Conservation (phyloP, 2,113 vertebrate species). For the Hydropotes inermis region DNA sequence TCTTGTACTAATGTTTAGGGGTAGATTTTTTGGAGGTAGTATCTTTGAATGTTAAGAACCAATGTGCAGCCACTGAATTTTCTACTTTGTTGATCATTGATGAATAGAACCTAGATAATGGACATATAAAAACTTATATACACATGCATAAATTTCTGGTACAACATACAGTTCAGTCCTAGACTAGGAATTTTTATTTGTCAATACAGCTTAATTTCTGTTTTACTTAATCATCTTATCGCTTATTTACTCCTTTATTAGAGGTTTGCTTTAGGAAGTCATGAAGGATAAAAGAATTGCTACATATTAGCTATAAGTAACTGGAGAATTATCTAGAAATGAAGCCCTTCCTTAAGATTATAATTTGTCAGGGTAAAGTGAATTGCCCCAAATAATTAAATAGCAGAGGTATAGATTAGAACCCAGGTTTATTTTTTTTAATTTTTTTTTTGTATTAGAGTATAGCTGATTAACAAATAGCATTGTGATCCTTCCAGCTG, state of each 20-base stretch:
- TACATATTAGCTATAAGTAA: neutral
- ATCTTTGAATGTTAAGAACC: neutral
- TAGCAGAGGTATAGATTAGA: neutral
- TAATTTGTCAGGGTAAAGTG: neutral
- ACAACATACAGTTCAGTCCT: neutral
- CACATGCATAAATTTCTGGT: neutral
- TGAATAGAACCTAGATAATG: neutral
- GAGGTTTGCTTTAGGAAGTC: conserved; percentile 1
- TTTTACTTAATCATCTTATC: neutral
- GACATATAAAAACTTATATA: neutral
- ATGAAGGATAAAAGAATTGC: conserved; percentile 16
- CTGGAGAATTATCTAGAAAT: neutral
- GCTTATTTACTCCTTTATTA: neutral
- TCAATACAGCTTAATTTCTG: neutral
- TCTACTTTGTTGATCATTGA: neutral
- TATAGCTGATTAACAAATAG: neutral
- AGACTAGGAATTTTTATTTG: neutral
- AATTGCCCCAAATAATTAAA: neutral
- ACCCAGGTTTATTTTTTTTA: neutral
- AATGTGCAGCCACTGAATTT: neutral
- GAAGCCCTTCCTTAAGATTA: neutral
- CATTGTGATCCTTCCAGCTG: neutral
- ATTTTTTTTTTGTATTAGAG: neutral
- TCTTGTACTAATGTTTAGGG: neutral
- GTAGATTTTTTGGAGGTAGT: neutral